Evolutionary conservation across 1,140 invertebrate species (phyloP), one percentile per base, ranked within the genome.

Genomic region (Drosophila tani): DNA sequence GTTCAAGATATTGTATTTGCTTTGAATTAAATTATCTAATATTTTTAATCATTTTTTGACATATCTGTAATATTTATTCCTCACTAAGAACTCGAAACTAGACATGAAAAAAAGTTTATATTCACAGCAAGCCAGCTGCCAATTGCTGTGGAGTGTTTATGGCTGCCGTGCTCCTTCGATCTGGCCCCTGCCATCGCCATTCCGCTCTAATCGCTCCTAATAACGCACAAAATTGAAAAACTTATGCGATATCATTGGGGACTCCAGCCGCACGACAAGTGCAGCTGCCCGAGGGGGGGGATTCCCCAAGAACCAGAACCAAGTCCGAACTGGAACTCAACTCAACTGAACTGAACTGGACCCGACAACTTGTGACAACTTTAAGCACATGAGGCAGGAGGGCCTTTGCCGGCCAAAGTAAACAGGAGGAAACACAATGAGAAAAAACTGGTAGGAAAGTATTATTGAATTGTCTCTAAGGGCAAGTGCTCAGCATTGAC

Each of bases 141-240:
- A 85, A 88, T 79, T 74, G 70, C 24, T 49, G 62, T 70, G 64
- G 70, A 82, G 85, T 82, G 75, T 90, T 90, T 76, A 90, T 85
- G 65, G 55, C 55, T 69, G 51, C 69, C 67, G 55, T 57, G 65
- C 66, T 56, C 53, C 45, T 38, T 51, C 57, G 51, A 46, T 68
- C 41, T 40, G 15, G 43, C n/a, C 14, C 57, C 8, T 43, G 64
- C 40, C 41, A 45, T 19, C 57, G 47, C 57, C 63, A 49, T 59
- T 59, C 56, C 65, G 64, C 84, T 86, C 88, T 91, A 91, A 91
- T 91, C 88, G 84, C 84, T 91, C 85, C 88, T 91, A 91, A 91
- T 91, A 91, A 91, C 79, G 85, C 85, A 91, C 84, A 88, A 91
- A 91, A 91, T 90, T 90, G 88, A 91, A 91, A 91, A 91, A 91